Percentiles rank a stretch among this genome's conserved stretches.
Evolutionary conservation across 2,797 vertebrate species (phyloP).

Genomic region (Catostomus latipinnis): DNA sequence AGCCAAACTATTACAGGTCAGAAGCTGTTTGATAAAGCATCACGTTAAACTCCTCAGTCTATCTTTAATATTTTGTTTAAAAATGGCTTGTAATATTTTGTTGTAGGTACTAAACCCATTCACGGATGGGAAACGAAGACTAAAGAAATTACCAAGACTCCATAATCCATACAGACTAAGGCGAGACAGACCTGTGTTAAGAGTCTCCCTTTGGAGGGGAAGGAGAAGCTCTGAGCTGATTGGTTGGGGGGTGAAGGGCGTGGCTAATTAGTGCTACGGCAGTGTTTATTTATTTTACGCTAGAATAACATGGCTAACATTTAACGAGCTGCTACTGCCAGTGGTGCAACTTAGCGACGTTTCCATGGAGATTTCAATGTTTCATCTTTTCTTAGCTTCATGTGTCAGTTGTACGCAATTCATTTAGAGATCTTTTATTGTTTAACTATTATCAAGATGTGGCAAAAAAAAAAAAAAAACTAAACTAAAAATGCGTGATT

Average conservation of each 20-base stretch:
- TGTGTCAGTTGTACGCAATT: slow-evolving; percentile 65
- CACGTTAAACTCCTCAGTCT: background rate
- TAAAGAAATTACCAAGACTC: slow-evolving; percentile 63
- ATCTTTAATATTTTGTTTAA: background rate
- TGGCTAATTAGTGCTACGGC: slow-evolving; percentile 77
- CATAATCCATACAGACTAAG: slow-evolving; percentile 71
- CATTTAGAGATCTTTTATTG: slow-evolving; percentile 67
- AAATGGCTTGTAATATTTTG: slow-evolving; percentile 20
- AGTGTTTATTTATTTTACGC: slow-evolving; percentile 92
- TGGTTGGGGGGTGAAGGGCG: slow-evolving; percentile 71
- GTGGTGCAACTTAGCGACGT: slow-evolving; percentile 61
- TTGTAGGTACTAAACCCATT: slow-evolving; percentile 87
- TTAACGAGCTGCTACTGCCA: slow-evolving; percentile 75
- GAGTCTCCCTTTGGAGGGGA: slow-evolving; percentile 69
- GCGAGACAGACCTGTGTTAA: slow-evolving; percentile 64
- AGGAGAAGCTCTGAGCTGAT: slow-evolving; percentile 67
- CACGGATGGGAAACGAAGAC: slow-evolving; percentile 61
- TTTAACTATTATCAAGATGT: slow-evolving; percentile 59
- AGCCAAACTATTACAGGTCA: slow-evolving; percentile 98
- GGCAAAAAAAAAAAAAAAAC: slow-evolving; percentile 39
- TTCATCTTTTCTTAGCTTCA: slow-evolving; percentile 60
- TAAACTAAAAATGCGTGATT: slow-evolving; percentile 62
- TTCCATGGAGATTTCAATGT: slow-evolving; percentile 57
- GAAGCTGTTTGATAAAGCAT: background rate
- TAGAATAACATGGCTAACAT: slow-evolving; percentile 77